Conservation (phyloP, 2,888 invertebrate genomes). For the Thalpophila matura region DNA sequence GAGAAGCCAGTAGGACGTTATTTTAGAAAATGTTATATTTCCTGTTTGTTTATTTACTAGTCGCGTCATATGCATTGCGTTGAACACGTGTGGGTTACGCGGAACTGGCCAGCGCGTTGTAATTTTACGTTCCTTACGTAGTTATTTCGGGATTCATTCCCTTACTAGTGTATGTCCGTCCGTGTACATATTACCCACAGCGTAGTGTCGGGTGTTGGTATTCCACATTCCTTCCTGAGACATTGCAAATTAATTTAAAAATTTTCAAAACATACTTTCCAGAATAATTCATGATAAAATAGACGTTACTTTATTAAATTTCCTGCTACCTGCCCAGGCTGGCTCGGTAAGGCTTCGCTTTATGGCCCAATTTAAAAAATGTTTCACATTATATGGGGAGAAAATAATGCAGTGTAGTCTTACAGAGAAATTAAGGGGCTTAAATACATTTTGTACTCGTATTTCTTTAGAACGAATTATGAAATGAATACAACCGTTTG, state of each 20-base stretch:
- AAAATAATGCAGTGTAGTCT: slow-evolving; percentile 81
- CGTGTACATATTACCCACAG: slow-evolving; percentile 46
- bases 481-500: slow-evolving; percentile 66
- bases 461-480: slow-evolving; percentile 52
- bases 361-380: slow-evolving; percentile 86
- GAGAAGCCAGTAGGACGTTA: slow-evolving; percentile 28
- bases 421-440: slow-evolving; percentile 74
- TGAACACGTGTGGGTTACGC: slow-evolving; percentile 75
- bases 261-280: slow-evolving; percentile 68
- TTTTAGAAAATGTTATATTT: slow-evolving; percentile 52
- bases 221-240: slow-evolving; percentile 54
- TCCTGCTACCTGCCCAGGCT: slow-evolving; percentile 76
- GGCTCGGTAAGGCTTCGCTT: slow-evolving; percentile 80
- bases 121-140: slow-evolving; percentile 77
- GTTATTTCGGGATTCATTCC: slow-evolving; percentile 78
- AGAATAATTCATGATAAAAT: slow-evolving; percentile 83
- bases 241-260: slow-evolving; percentile 70
- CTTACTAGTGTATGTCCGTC: slow-evolving; percentile 67
- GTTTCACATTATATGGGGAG: slow-evolving; percentile 81
- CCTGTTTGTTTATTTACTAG: slow-evolving; percentile 62
- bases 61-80: slow-evolving; percentile 59
- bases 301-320: slow-evolving; percentile 87
- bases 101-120: slow-evolving; percentile 69
- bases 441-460: slow-evolving; percentile 50
- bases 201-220: slow-evolving; percentile 34